These are phyloP conservation scores for Microcebus ravelobensis DNA, from an alignment of 2,113 vertebrate species.

Conservation along the genomic window DNA sequence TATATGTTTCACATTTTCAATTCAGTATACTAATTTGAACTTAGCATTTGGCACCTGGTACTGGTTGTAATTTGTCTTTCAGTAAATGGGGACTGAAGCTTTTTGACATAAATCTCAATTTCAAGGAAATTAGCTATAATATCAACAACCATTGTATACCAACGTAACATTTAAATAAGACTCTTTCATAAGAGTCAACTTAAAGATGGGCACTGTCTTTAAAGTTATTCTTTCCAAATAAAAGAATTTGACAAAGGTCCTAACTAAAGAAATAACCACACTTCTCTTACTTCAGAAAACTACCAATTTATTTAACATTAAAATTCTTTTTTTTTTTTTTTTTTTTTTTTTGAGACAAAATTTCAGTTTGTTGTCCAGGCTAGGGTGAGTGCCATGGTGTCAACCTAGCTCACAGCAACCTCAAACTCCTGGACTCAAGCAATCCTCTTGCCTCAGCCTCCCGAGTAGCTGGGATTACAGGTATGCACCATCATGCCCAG, in stretches of 20 bases:
- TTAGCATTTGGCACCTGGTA: neutral
- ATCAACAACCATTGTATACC: neutral
- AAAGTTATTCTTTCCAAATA: neutral
- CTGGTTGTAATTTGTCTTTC: neutral
- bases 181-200: neutral
- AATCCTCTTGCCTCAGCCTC: too few relatives aligned
- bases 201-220: neutral
- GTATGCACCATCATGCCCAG: too few relatives aligned
- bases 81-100: neutral
- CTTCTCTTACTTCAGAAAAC: neutral
- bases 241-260: neutral
- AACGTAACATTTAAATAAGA: neutral
- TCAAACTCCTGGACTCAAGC: too few relatives aligned
- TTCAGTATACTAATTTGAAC: conserved; percentile 6
- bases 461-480: too few relatives aligned
- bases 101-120: neutral
- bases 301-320: neutral
- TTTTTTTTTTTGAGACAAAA: neutral
- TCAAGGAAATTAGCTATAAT: neutral
- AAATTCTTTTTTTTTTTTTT: neutral
- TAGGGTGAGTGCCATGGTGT: too few relatives aligned
- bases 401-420: too few relatives aligned
- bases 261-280: neutral
- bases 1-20: neutral
- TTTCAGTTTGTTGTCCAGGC: too few relatives aligned